These are phyloP conservation scores for Cyphomyrmex costatus DNA, from an alignment of 1,140 invertebrate species.

Conservation along the genomic window DNA sequence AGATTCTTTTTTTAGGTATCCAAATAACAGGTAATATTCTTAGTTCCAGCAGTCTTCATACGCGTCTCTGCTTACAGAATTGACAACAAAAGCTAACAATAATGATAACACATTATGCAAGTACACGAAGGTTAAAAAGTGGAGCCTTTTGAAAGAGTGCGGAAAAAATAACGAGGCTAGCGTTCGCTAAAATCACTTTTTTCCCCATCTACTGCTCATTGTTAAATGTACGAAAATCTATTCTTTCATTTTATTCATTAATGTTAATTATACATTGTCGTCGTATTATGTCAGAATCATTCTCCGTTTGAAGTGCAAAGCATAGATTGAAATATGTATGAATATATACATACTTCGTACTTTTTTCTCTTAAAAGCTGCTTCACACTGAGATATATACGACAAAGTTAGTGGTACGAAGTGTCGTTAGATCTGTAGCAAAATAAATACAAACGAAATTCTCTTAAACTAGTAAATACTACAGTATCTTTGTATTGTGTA, in stretches of 20 bases:
- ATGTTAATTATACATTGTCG: conserved; percentile 62
- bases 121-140: conserved; percentile 79
- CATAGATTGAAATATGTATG: conserved; percentile 61
- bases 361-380: conserved; percentile 49
- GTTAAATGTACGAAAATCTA: conserved; percentile 72
- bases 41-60: conserved; percentile 79
- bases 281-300: conserved; percentile 65
- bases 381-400: conserved; percentile 64
- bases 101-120: conserved; percentile 81
- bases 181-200: conserved; percentile 64
- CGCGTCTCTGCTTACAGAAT: conserved; percentile 73
- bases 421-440: conserved; percentile 72
- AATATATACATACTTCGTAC: conserved; percentile 13
- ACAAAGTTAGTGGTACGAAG: conserved; percentile 61
- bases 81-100: conserved; percentile 79
- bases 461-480: conserved; percentile 75
- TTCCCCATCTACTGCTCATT: conserved; percentile 65
- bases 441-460: conserved; percentile 74
- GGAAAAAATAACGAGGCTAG: conserved; percentile 73
- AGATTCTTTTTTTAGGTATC: conserved; percentile 74
- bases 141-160: conserved; percentile 70
- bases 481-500: conserved; percentile 76
- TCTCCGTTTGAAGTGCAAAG: conserved; percentile 66
- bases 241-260: conserved; percentile 71
- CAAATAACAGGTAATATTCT: conserved; percentile 79